Evolutionary conservation across 2,797 vertebrate species (phyloP).

Genomic region (Gymnodraco acuticeps): DNA sequence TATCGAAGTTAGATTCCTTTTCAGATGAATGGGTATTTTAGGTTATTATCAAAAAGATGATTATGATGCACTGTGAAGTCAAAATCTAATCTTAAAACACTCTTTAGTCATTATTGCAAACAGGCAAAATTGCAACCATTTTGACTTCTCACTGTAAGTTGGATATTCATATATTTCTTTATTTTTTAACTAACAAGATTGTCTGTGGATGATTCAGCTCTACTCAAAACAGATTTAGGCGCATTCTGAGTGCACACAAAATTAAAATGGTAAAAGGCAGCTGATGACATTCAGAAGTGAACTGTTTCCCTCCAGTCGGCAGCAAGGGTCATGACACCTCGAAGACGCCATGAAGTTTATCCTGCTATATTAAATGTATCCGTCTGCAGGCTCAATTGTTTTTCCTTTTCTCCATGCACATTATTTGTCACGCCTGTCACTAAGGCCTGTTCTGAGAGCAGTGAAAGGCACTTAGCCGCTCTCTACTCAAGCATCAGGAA

Average conservation of each 20-base stretch:
- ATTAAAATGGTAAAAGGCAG: background rate
- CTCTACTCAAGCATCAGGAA: conserved; percentile 40
- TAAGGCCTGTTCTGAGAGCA: conserved; percentile 20
- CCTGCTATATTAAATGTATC: background rate
- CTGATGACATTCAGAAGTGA: background rate
- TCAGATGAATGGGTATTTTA: conserved; percentile 63
- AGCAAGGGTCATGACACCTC: conserved; percentile 1
- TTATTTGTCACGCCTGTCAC: conserved; percentile 11
- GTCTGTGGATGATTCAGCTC: too few relatives aligned
- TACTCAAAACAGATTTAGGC: too few relatives aligned
- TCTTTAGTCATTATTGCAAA: conserved; percentile 40
- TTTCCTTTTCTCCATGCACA: background rate
- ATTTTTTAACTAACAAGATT: too few relatives aligned
- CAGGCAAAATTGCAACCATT: background rate
- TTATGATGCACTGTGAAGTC: conserved; percentile 49
- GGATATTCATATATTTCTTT: too few relatives aligned
- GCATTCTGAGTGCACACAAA: background rate
- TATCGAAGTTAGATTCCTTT: too few relatives aligned
- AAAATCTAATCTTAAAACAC: conserved; percentile 29
- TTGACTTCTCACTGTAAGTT: too few relatives aligned
- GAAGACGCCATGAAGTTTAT: background rate
- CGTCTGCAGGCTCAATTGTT: conserved; percentile 5
- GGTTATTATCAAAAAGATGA: conserved; percentile 59
- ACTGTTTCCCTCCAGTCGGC: conserved; percentile 30
- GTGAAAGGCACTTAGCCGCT: conserved; percentile 40